Conservation (phyloP, 2,888 invertebrate genomes). For the Cheilosia vernalis region DNA sequence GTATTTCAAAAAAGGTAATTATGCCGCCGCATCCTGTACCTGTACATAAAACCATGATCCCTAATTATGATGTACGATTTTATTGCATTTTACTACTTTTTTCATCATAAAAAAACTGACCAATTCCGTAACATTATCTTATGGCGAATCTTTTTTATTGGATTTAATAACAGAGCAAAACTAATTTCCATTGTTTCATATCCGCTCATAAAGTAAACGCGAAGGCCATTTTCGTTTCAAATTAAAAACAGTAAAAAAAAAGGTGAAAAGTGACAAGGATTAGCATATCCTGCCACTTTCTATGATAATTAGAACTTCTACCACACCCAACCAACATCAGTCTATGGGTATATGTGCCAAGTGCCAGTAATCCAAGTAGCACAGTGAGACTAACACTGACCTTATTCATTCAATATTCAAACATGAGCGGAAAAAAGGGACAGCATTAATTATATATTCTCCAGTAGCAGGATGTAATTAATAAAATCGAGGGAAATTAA, state of each 20-base stretch:
- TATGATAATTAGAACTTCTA: constrained; percentile 62
- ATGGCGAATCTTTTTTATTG: constrained; percentile 1
- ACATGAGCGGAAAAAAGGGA: constrained; percentile 30
- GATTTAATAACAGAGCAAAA: constrained; percentile 10
- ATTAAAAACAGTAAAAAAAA: constrained; percentile 50
- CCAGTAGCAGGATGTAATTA: constrained; percentile 62
- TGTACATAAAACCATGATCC: no score
- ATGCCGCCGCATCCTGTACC: no score
- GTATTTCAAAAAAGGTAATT: no score
- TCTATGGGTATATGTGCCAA: neutral
- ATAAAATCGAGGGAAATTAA: constrained; percentile 62
- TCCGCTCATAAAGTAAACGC: constrained; percentile 8
- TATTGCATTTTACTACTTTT: no score
- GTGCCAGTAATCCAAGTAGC: no score
- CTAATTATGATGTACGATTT: no score
- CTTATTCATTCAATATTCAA: constrained; percentile 65
- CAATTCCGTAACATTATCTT: no score
- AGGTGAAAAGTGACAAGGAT: constrained; percentile 55
- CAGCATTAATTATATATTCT: constrained; percentile 69
- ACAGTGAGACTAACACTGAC: constrained; percentile 42
- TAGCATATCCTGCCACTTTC: constrained; percentile 65
- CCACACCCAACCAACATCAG: neutral
- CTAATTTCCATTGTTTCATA: constrained; percentile 54
- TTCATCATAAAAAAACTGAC: no score
- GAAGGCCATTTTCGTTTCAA: constrained; percentile 46